Evolutionary conservation across 2,888 invertebrate genomes (phyloP).

Genomic region (Alsophila aescularia): DNA sequence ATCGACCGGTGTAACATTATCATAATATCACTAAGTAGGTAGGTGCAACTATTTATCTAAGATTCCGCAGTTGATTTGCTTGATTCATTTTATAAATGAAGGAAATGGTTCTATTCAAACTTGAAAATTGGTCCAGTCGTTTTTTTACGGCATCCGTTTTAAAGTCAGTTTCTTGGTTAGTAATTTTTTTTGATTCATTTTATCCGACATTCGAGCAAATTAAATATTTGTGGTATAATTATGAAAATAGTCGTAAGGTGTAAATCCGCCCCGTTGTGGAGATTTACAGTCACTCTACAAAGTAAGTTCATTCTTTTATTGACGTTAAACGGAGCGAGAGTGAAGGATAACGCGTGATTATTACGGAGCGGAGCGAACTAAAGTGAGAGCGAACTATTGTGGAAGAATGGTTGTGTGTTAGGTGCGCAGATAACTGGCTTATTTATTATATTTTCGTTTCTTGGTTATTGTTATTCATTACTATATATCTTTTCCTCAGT

Average conservation of each 20-base stretch:
- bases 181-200: no score
- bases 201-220: no score
- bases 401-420: slow-evolving; percentile 10
- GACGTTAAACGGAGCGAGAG: slow-evolving; percentile 60
- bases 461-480: background rate
- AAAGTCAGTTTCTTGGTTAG: no score
- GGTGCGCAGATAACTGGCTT: slow-evolving; percentile 10
- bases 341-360: slow-evolving; percentile 56
- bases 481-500: background rate
- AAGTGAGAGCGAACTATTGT: slow-evolving; percentile 14
- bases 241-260: slow-evolving; percentile 36
- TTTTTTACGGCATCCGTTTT: no score
- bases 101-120: no score
- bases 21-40: no score
- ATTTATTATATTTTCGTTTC: slow-evolving; percentile 1
- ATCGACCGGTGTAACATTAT: no score
- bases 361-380: slow-evolving; percentile 25
- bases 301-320: slow-evolving; percentile 60
- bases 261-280: slow-evolving; percentile 41
- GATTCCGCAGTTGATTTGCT: no score
- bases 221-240: no score
- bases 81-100: no score
- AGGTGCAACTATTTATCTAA: no score
- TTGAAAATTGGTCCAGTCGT: no score
- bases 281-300: slow-evolving; percentile 53